Base-by-base conservation (phyloP, 2,113 vertebrate species). In the Tyrannus savana region DNA sequence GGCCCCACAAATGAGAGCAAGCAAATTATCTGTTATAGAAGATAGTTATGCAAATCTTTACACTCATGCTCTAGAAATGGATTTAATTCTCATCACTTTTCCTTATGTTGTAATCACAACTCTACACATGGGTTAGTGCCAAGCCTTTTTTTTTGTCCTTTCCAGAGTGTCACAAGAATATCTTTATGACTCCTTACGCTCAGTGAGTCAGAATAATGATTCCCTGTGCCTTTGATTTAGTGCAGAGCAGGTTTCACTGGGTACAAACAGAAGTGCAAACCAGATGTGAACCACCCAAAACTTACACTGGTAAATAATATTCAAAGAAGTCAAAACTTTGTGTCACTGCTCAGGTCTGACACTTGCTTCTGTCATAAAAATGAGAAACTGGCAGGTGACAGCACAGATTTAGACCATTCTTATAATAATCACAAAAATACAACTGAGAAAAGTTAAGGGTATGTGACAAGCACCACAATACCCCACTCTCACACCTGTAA, bases 231-330 rank as follows among this genome's bases (percentile, higher is more conserved):
- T 96, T 87, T 93, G 72, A 47, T 93, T 91, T 87, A 94, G 74
- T 12, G 58, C 68, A 80, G 78, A 91, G 73, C 52, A 46, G 15
- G 55, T 95, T 84, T 96, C 91, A 75, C 95, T 82, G 62, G 33
- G 10, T 67, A 37, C 0, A 0, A 84, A 87, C 87, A 56, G 35
- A 96, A 95, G 64, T 68, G 50, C 64, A 75, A 96, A 64, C 62
- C 53, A 94, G 93, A 93, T 44, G 30, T 68, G 74, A 95, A 75
- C 73, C 13, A 10, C 42, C 84, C 71, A 96, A 96, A 97, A 92
- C 49, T 93, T 76, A 79, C 44, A 55, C 33, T 50, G 42, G 25
- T 91, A 96, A 95, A 95, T 90, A 93, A 66, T 33, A 82, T 21
- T 87, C 49, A 80, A 78, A 87, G 63, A 71, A 84, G 53, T 86